phyloP scores from a whole-genome alignment of 2,797 vertebrate species.

The Pseudocheirus occidentalis region DNA sequence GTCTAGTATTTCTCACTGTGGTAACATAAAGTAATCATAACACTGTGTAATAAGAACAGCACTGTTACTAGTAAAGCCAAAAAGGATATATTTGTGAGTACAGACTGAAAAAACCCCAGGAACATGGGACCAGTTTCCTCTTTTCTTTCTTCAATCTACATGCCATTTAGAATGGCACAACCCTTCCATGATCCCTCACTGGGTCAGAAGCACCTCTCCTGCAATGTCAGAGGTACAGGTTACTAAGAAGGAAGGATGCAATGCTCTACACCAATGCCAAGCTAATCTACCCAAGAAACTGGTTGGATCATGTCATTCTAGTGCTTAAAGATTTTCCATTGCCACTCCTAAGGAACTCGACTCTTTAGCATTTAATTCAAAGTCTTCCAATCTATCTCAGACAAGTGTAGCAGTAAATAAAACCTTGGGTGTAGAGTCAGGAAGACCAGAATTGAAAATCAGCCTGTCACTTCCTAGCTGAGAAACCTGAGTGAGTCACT shows the following conservation, averaged over 20 bases:
- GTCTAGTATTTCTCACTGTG: neutral
- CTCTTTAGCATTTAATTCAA: neutral
- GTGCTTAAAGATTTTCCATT: neutral
- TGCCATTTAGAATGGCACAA: neutral
- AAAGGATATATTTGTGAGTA: neutral
- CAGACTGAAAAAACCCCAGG: neutral
- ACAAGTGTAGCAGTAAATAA: neutral
- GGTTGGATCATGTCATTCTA: neutral
- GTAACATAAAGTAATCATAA: neutral
- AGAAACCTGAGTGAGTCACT: neutral
- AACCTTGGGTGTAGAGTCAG: neutral
- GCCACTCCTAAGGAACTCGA: neutral
- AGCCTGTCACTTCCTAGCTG: neutral
- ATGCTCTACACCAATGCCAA: neutral
- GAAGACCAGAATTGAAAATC: neutral
- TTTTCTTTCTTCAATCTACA: neutral
- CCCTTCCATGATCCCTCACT: neutral
- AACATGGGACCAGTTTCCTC: neutral
- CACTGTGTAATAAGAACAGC: neutral
- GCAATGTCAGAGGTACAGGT: no score
- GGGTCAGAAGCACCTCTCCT: neutral
- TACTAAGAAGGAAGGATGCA: slow-evolving; percentile 34
- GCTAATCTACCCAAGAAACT: neutral
- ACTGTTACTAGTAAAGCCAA: neutral
- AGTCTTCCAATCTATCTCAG: neutral